Conservation (phyloP, 2,113 vertebrate species). For the Lagenorhynchus albirostris region DNA sequence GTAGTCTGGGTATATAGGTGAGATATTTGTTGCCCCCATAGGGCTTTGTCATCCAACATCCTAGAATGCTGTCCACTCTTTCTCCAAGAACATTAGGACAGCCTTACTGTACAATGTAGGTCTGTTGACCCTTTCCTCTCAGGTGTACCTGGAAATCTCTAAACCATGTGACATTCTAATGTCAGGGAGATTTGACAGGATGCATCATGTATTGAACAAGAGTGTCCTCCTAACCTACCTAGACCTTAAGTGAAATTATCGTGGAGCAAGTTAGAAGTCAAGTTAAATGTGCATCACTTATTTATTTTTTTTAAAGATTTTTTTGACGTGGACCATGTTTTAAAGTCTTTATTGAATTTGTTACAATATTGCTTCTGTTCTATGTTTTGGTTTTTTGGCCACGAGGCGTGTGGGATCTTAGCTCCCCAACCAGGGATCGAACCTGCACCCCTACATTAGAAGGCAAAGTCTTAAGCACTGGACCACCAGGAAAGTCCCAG, state of each 20-base stretch:
- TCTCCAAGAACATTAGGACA: background rate
- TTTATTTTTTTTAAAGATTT: background rate
- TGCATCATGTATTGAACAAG: slow-evolving; percentile 17
- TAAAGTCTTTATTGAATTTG: no score
- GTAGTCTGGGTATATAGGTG: background rate
- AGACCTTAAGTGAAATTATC: slow-evolving; percentile 42
- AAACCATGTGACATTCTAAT: slow-evolving; percentile 21
- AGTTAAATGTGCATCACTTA: slow-evolving; percentile 42
- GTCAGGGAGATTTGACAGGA: slow-evolving; percentile 22
- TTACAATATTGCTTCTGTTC: no score
- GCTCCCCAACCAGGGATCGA: no score
- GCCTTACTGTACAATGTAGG: background rate
- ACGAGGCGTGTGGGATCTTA: no score
- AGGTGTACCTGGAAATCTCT: slow-evolving; percentile 36
- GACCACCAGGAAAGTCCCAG: background rate
- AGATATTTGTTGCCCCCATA: background rate
- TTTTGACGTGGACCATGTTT: no score
- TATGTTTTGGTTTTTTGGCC: no score
- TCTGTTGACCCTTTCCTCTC: background rate
- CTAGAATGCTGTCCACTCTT: background rate
- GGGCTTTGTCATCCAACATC: background rate
- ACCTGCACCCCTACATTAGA: no score
- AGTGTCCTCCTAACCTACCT: slow-evolving; percentile 34
- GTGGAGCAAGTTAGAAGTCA: slow-evolving; percentile 47
- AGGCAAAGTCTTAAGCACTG: no score